Evolutionary conservation across 1,140 invertebrate genomes (phyloP), one percentile per base, ranked within the genome.

Genomic region (Drosophila ficusphila): DNA sequence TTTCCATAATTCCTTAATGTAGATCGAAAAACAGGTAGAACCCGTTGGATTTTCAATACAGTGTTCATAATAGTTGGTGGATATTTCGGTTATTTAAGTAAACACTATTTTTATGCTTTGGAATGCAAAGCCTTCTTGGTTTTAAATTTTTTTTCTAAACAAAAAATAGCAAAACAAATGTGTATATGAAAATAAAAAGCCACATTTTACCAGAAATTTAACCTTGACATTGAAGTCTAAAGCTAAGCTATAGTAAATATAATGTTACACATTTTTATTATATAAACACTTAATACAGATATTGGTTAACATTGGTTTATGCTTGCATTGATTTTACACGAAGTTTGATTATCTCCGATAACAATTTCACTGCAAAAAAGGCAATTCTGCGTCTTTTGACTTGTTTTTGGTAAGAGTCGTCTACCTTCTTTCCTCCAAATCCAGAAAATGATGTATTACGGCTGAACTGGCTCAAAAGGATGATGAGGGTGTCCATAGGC

Each of bases 401-500:
- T n/a, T n/a, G n/a, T 29, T 29, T 29, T 29, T 29, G 6, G 8
- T 29, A 29, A 29, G 6, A 29, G n/a, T n/a, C 3, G 1, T 11
- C 9, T 11, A 29, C 6, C 2, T 11, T 9, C 3, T 2, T 29
- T 29, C 8, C 4, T 21, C 18, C 11, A 6, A 14, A 3, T 23
- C n/a, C 7, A 11, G 12, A 2, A 47, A 27, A 4, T 5, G 4
- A 39, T 7, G 12, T 64, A 64, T 16, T 60, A 46, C 6, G 5
- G 1, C 2, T 72, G 56, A 3, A n/a, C 36, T 4, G 47, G 39
- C 27, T 73, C 73, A 18, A 90, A 90, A 0, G 89, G 89, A 60
- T 90, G 77, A 31, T 89, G 44, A 0, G 76, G 89, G 61, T 90
- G 89, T 5, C 83, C 89, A 27, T 85, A 75, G 5, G 89, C 89